phyloP scores from a whole-genome alignment of 92 coral and sea anemone species.

The Chrysogorgia sp. region DNA sequence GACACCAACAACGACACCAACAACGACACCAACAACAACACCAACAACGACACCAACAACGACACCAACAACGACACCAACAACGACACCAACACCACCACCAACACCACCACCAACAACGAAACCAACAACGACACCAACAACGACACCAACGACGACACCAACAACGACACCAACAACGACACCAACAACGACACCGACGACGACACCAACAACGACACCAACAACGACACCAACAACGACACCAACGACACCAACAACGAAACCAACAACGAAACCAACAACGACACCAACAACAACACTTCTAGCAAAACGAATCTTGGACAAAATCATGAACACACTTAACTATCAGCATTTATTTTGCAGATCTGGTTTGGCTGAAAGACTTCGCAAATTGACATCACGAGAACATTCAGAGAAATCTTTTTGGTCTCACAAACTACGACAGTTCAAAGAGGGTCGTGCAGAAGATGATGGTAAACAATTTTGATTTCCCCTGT shows the following conservation, averaged over 20 bases:
- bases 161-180: no score
- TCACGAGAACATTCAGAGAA: conserved; percentile 10
- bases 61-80: background rate
- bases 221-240: no score
- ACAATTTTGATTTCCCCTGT: background rate
- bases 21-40: no score
- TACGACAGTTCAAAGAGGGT: background rate
- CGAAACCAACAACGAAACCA: no score
- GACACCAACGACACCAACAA: background rate
- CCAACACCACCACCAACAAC: no score
- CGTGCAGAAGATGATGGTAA: background rate
- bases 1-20: no score
- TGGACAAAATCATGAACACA: no score
- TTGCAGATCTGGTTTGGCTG: conserved; percentile 25
- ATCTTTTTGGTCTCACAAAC: conserved; percentile 32
- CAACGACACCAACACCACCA: background rate
- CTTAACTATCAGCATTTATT: background rate
- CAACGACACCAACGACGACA: no score
- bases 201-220: background rate
- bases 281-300: no score
- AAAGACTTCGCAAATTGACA: conserved; percentile 15
- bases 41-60: no score
- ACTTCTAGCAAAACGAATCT: no score
- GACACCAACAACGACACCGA: background rate
- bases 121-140: no score